phyloP scores from a whole-genome alignment of 2,888 invertebrate species.

The Deroplatys truncata region DNA sequence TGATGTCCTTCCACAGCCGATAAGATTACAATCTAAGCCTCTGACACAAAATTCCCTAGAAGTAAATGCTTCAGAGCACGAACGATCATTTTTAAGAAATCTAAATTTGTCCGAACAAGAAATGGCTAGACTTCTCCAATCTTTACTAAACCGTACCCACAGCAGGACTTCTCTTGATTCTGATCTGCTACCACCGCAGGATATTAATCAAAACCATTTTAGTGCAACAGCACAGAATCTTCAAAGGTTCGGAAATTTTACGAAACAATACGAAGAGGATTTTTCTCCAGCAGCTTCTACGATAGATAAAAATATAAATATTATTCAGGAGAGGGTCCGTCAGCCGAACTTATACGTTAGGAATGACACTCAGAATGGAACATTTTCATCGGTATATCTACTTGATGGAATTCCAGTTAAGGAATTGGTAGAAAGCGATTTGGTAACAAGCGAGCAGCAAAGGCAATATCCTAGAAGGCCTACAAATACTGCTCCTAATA shows the following conservation, averaged over 20 bases:
- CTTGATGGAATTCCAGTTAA: not conserved
- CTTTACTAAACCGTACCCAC: not conserved
- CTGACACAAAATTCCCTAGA: not conserved
- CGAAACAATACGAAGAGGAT: not conserved
- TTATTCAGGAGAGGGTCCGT: no score
- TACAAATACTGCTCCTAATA: not conserved
- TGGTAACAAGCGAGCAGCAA: not conserved
- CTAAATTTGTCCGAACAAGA: not conserved
- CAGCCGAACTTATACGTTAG: no score
- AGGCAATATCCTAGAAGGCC: not conserved
- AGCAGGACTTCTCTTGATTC: no score
- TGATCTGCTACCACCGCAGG: not conserved
- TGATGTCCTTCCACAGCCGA: not conserved
- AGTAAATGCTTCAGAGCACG: not conserved
- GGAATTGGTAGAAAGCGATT: not conserved
- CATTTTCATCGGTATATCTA: no score
- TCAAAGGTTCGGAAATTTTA: not conserved
- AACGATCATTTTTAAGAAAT: not conserved
- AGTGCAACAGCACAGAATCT: not conserved
- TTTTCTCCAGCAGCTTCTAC: no score
- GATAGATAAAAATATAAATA: not conserved
- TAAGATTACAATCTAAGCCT: not conserved
- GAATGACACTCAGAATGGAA: no score
- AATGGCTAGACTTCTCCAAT: not conserved
- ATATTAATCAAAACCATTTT: not conserved